These are phyloP conservation scores for Eucera pruinosa DNA, from an alignment of 2,888 invertebrate genomes.

Conservation along the genomic window DNA sequence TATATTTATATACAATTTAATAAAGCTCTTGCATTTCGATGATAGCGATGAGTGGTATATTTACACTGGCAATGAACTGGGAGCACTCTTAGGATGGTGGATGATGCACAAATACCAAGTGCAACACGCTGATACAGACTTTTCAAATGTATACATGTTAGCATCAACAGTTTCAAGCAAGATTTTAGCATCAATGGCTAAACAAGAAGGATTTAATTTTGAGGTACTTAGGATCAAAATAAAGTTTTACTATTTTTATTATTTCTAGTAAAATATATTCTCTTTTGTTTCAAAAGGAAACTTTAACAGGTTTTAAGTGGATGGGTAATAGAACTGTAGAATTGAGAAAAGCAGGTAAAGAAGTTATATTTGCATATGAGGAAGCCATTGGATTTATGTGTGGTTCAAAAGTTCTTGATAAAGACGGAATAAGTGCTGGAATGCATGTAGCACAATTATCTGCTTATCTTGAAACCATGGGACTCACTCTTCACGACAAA, in stretches of 20 bases:
- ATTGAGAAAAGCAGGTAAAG: conserved; percentile 89
- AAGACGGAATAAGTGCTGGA: conserved; percentile 97
- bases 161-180: conserved; percentile 99
- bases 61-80: conserved; percentile 98
- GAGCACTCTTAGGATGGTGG: conserved; percentile 98
- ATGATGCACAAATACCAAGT: conserved; percentile 87
- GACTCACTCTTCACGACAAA: conserved; percentile 87
- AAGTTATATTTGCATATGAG: conserved; percentile 97
- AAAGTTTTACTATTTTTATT: conserved; percentile 4
- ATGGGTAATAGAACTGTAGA: conserved; percentile 96
- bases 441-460: conserved; percentile 91
- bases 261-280: background rate
- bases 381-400: conserved; percentile 99
- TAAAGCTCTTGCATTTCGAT: background rate
- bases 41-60: conserved; percentile 92
- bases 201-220: conserved; percentile 90
- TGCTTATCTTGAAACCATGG: conserved; percentile 88
- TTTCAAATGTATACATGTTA: conserved; percentile 91
- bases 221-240: conserved; percentile 82
- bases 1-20: background rate
- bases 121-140: conserved; percentile 84
- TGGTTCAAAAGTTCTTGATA: conserved; percentile 94
- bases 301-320: conserved; percentile 99
- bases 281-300: conserved; percentile 87
- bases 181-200: conserved; percentile 93